Evolutionary conservation across 1,140 invertebrate genomes (phyloP).

Genomic region (Drosophila ohnishii): DNA sequence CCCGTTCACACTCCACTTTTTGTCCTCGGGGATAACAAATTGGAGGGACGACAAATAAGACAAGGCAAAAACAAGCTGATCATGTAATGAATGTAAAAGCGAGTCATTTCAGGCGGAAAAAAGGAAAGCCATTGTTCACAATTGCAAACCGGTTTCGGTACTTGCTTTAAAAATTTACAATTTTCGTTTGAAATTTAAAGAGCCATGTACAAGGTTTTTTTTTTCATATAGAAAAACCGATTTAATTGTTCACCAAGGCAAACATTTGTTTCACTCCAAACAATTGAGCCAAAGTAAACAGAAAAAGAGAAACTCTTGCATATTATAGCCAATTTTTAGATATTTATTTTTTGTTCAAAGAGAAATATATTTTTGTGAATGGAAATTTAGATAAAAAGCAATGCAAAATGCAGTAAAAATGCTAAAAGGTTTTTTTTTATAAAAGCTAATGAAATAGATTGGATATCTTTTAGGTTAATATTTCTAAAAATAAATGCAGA

Average conservation of each 20-base stretch:
- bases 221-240: neutral
- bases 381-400: too few species aligned
- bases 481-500: neutral
- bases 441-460: neutral
- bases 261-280: conserved; percentile 2
- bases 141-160: neutral
- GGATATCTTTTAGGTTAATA: neutral
- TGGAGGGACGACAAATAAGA: conserved; percentile 23
- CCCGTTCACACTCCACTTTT: conserved; percentile 22
- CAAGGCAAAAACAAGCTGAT: conserved; percentile 19
- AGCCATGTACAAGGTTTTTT: neutral
- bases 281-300: neutral
- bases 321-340: neutral
- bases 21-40: conserved; percentile 42
- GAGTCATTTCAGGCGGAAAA: conserved; percentile 4
- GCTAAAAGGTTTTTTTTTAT: neutral
- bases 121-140: conserved; percentile 14
- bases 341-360: neutral
- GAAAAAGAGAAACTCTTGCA: neutral
- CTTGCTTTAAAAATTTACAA: conserved; percentile 9
- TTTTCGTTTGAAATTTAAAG: neutral
- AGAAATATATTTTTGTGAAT: neutral
- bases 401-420: neutral
- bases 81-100: conserved; percentile 31
- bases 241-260: neutral